Percentiles rank a stretch among this genome's conserved stretches.
These are phyloP conservation scores for Teleogryllus oceanicus DNA, from an alignment of 2,888 invertebrate species.

Conservation along the genomic window DNA sequence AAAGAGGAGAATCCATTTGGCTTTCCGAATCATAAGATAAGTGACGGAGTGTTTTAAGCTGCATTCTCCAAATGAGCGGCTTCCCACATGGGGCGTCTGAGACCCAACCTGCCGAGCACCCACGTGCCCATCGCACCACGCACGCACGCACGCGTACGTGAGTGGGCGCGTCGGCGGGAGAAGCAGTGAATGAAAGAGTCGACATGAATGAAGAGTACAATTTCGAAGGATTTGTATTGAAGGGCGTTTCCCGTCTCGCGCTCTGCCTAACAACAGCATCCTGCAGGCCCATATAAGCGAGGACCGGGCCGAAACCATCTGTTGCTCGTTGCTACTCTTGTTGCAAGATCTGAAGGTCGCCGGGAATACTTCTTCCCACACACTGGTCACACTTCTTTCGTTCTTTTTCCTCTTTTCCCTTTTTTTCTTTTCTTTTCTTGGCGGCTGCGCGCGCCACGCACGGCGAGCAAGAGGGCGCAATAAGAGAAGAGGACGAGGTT, in stretches of 20 bases:
- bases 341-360: background rate
- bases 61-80: no score
- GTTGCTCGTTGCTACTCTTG: background rate
- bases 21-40: no score
- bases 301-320: background rate
- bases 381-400: background rate
- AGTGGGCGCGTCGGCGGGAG: background rate
- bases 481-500: background rate
- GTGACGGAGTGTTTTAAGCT: no score
- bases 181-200: background rate
- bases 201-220: background rate
- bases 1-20: no score
- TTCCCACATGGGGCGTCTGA: no score
- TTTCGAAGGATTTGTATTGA: background rate
- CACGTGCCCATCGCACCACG: no score
- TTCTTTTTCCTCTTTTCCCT: background rate
- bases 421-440: background rate
- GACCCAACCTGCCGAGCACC: no score
- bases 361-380: background rate
- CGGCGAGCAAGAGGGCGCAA: background rate
- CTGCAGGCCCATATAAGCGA: background rate
- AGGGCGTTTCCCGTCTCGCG: background rate
- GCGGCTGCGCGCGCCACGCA: background rate
- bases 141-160: no score
- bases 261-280: background rate